phyloP scores from a whole-genome alignment of 2,113 vertebrate genomes.

The Fregetta grallaria region DNA sequence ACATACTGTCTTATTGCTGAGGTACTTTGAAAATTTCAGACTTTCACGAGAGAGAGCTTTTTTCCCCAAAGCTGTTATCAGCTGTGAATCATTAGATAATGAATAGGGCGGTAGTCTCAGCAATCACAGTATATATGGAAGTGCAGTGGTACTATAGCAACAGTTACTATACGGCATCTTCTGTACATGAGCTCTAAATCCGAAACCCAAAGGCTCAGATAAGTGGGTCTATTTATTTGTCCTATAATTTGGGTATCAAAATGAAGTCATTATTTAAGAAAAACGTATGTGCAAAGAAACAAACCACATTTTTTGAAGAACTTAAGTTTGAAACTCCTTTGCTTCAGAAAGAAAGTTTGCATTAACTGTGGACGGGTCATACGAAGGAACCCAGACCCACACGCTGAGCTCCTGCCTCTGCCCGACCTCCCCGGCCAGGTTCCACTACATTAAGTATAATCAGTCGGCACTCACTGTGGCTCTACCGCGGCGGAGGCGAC shows the following conservation, averaged over 20 bases:
- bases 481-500: constrained; percentile 1
- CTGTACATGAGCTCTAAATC: not conserved
- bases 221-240: not conserved
- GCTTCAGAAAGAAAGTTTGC: constrained; percentile 65
- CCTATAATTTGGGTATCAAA: not conserved
- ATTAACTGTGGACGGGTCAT: constrained; percentile 75
- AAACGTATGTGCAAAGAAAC: not conserved
- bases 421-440: constrained; percentile 41
- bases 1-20: not conserved
- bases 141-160: not conserved
- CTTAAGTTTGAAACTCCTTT: not conserved
- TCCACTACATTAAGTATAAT: constrained; percentile 77
- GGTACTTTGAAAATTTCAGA: not conserved
- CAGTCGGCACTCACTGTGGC: constrained; percentile 27
- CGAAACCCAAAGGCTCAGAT: not conserved
- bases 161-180: rapidly evolving
- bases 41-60: not conserved
- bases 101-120: not conserved
- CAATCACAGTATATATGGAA: not conserved
- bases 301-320: not conserved
- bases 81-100: not conserved
- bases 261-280: not conserved
- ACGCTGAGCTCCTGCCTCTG: constrained; percentile 15
- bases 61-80: not conserved
- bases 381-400: constrained; percentile 63